Evolutionary conservation across 64 coral and sea anemone genomes (phyloP).

Genomic region (Montipora capricornis): DNA sequence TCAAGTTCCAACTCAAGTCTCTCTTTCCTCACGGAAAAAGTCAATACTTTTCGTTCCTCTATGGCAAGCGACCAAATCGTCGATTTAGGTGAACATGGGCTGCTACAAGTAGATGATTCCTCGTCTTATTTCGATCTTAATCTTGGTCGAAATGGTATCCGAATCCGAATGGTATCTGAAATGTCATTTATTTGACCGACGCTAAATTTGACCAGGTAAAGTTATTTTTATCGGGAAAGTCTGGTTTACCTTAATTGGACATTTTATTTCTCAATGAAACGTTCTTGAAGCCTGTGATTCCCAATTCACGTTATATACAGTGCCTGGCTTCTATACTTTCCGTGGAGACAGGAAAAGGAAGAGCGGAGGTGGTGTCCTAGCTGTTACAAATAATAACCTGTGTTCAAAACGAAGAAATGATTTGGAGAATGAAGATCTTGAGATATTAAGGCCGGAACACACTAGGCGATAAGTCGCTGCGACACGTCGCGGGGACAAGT

Average conservation of each 20-base stretch:
- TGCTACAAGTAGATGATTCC: background rate
- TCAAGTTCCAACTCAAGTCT: background rate
- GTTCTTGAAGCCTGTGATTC: too few relatives aligned
- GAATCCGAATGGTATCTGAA: background rate
- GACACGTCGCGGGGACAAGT: too few relatives aligned
- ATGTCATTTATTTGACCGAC: background rate
- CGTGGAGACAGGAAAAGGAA: too few relatives aligned
- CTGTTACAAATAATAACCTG: too few relatives aligned
- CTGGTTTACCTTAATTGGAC: too few relatives aligned
- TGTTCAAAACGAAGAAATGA: too few relatives aligned
- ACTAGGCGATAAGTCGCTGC: too few relatives aligned
- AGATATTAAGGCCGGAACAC: background rate
- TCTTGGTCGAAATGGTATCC: background rate
- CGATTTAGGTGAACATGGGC: background rate
- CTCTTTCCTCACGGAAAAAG: background rate
- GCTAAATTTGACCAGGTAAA: background rate
- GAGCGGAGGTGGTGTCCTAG: too few relatives aligned
- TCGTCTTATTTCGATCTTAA: background rate
- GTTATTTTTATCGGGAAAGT: background rate
- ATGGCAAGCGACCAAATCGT: background rate
- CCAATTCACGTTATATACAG: too few relatives aligned
- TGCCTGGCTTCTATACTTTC: too few relatives aligned
- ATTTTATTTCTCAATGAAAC: too few relatives aligned
- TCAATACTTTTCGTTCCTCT: background rate
- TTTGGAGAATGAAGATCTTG: background rate